phyloP scores from a whole-genome alignment of 2,797 vertebrate genomes.

The Xyrichtys novacula region DNA sequence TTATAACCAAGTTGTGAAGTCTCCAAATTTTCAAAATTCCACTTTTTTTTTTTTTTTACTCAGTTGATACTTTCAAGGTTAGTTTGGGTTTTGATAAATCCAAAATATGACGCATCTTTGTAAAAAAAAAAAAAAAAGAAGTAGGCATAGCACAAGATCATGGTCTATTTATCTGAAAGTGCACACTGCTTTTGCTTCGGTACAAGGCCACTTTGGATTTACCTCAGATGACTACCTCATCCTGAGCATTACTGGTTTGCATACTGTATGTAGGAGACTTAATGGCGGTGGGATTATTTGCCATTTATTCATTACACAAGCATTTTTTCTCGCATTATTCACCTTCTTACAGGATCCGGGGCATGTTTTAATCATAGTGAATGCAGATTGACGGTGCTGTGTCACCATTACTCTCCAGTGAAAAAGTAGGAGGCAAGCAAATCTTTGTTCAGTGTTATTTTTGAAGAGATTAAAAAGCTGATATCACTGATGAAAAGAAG shows the following conservation, averaged over 20 bases:
- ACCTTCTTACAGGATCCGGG: constrained; percentile 76
- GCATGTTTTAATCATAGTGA: constrained; percentile 84
- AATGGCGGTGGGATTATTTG: constrained; percentile 83
- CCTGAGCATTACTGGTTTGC: constrained; percentile 70
- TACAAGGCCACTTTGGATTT: constrained; percentile 54
- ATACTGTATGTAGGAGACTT: constrained; percentile 72
- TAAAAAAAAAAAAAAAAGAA: no score
- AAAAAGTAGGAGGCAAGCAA: constrained; percentile 64
- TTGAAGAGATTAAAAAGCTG: constrained; percentile 78
- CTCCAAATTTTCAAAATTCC: constrained; percentile 11
- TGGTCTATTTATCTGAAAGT: constrained; percentile 22
- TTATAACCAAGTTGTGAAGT: constrained; percentile 22
- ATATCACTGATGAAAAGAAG: constrained; percentile 76
- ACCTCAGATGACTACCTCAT: constrained; percentile 69
- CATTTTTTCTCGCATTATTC: constrained; percentile 84
- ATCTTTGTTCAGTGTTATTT: constrained; percentile 64
- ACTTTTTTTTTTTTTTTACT: no score
- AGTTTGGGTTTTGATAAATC: constrained; percentile 18
- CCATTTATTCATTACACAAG: constrained; percentile 83
- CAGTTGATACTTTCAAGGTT: constrained; percentile 13
- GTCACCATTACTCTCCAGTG: constrained; percentile 74
- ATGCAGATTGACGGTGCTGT: constrained; percentile 80
- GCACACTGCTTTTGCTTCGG: constrained; percentile 33
- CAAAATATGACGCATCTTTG: constrained; percentile 13
- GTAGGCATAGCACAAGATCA: constrained; percentile 10